phyloP scores from a whole-genome alignment of 1,140 invertebrate genomes.

The Caenorhabditis remanei region DNA sequence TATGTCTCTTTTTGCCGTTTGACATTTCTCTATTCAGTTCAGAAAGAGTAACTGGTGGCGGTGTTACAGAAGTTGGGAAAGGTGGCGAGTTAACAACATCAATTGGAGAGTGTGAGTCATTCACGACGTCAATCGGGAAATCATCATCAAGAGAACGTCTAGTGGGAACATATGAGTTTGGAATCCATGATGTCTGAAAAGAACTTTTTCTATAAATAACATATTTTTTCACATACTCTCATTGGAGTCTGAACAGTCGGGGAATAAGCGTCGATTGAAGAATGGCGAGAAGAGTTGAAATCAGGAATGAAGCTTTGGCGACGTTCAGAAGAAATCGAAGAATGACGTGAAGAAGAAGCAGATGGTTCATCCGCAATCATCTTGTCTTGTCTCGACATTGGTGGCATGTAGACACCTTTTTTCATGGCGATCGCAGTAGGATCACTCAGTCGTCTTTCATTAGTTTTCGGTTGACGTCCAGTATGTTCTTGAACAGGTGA shows the following conservation, averaged over 20 bases:
- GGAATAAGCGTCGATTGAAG: not conserved
- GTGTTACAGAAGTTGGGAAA: not conserved
- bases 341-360: not conserved
- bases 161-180: not conserved
- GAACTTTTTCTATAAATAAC: not conserved
- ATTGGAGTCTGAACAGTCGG: not conserved
- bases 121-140: slow-evolving; percentile 24
- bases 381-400: slow-evolving; percentile 19
- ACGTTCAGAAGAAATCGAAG: slow-evolving; percentile 24
- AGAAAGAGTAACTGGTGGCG: not conserved
- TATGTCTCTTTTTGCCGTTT: not conserved
- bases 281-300: slow-evolving; percentile 1
- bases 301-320: slow-evolving; percentile 38
- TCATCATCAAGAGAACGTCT: not conserved
- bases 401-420: slow-evolving; percentile 34
- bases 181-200: not conserved
- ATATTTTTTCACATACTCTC: not conserved
- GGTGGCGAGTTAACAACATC: not conserved
- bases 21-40: not conserved
- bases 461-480: not conserved
- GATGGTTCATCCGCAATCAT: slow-evolving; percentile 34
- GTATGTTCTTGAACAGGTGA: not conserved
- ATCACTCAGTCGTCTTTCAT: not conserved
- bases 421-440: not conserved
- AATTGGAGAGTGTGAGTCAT: not conserved